phyloP scores from a whole-genome alignment of 2,797 vertebrate genomes.

The Vireo griseus region DNA sequence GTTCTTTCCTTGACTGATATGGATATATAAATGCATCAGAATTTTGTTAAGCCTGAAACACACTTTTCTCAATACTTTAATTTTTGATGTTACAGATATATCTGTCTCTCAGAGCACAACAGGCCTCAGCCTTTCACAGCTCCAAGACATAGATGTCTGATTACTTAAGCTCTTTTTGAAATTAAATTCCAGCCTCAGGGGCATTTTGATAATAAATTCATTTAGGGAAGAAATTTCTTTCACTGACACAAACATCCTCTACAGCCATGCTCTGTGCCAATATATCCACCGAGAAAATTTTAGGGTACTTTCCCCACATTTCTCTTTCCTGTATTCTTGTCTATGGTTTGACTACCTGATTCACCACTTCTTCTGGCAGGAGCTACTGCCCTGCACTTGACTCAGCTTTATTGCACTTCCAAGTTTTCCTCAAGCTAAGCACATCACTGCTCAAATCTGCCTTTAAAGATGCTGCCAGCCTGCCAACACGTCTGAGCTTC shows the following conservation, averaged over 20 bases:
- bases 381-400: constrained; percentile 20
- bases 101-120: constrained; percentile 37
- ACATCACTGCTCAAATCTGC: neutral
- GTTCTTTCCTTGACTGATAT: neutral
- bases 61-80: constrained; percentile 2
- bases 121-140: constrained; percentile 54
- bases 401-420: neutral
- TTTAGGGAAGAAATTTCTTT: constrained; percentile 53
- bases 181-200: constrained; percentile 69
- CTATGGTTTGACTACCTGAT: neutral
- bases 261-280: neutral
- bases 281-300: neutral
- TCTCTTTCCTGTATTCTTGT: neutral
- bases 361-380: constrained; percentile 1
- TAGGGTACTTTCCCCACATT: constrained; percentile 48
- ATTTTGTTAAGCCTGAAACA: constrained; percentile 13
- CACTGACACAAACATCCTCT: constrained; percentile 34
- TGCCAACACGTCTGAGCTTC: neutral
- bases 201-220: constrained; percentile 67
- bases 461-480: neutral
- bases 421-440: constrained; percentile 8
- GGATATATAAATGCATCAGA: neutral
- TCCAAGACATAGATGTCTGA: constrained; percentile 66
- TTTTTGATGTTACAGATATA: constrained; percentile 63
- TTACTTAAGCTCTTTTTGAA: constrained; percentile 68